Evolutionary conservation across 2,113 vertebrate species (phyloP), one percentile per base, ranked within the genome.

Genomic region (Motacilla alba): DNA sequence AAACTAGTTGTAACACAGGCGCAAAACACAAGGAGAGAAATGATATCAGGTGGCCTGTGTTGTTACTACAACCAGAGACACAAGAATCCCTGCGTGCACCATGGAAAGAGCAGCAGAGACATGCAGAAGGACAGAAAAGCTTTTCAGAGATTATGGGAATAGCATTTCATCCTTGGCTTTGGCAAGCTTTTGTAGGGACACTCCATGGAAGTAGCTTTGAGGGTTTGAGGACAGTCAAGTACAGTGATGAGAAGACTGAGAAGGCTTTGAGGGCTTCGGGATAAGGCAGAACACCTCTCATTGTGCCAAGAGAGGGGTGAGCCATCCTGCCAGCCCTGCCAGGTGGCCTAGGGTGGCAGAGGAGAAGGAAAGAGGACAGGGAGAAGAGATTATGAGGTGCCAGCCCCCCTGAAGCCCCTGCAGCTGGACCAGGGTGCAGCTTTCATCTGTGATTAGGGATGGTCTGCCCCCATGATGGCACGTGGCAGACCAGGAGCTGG

Each of bases 1-100:
- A 21, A 31, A 30, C 13, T 31, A 56, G 11, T 9, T 79, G 23
- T 44, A 74, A 70, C 2, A 15, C 0, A 0, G 33, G n/a, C 13
- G 37, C 14, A 70, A 44, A 92, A 39, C 22, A 41, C 11, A 16
- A 39, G 35, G 15, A 69, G 11, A 23, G 17, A 58, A 66, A 41
- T 39, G 0, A 2, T 20, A 37, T 13, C 60, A 92, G 60, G 16
- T 10, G 20, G 14, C 26, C 30, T 56, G 16, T 26, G 13, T 15
- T 3, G 1, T 26, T 62, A 35, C 19, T 44, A 22, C 5, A 78
- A 15, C 12, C 43, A 69, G 13, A 59, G 14, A 33, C 63, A 63
- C 35, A 55, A 55, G 15, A 7, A 55, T 15, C 7, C 23, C 50
- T 50, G 10, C 3, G 18, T 13, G 22, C n/a, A 33, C 37, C 35